Conservation (phyloP, 2,797 vertebrate species). For the Rhinichthys osculus region DNA sequence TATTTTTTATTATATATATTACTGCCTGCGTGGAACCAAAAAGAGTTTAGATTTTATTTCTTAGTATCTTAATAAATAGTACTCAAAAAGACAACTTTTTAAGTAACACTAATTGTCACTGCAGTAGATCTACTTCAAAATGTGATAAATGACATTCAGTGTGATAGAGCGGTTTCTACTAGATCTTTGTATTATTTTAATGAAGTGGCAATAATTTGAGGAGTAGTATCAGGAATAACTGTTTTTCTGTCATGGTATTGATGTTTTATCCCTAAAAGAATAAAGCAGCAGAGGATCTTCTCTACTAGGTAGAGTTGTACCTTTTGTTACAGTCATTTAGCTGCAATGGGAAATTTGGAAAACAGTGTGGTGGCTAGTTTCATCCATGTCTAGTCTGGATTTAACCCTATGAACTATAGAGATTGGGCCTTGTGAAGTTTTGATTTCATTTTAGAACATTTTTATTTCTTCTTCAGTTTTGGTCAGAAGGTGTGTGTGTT, state of each 20-base stretch:
- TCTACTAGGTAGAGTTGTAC: not conserved
- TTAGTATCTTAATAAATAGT: not conserved
- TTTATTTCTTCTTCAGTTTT: not conserved
- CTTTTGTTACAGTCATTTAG: not conserved
- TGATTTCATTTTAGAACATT: not conserved
- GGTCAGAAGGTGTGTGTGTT: slow-evolving; percentile 5
- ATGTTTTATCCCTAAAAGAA: not conserved
- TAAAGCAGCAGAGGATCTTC: not conserved
- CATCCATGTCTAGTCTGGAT: not conserved
- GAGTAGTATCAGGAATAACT: not conserved
- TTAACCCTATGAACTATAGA: not conserved
- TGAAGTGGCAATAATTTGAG: not conserved
- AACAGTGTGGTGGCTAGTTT: not conserved
- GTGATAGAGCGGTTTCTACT: no score
- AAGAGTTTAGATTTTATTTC: not conserved
- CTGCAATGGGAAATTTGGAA: not conserved
- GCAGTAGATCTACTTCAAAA: no score
- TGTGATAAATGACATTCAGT: no score
- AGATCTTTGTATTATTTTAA: not conserved
- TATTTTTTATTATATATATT: no score
- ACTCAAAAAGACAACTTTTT: no score
- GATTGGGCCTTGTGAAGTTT: not conserved
- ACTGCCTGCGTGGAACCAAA: not conserved
- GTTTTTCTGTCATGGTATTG: not conserved
- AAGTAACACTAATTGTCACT: no score